A percentile compares a stretch with the other conserved stretches of the same genome.
Conservation (phyloP, 2,113 vertebrate species). For the Cercopithecus mona region DNA sequence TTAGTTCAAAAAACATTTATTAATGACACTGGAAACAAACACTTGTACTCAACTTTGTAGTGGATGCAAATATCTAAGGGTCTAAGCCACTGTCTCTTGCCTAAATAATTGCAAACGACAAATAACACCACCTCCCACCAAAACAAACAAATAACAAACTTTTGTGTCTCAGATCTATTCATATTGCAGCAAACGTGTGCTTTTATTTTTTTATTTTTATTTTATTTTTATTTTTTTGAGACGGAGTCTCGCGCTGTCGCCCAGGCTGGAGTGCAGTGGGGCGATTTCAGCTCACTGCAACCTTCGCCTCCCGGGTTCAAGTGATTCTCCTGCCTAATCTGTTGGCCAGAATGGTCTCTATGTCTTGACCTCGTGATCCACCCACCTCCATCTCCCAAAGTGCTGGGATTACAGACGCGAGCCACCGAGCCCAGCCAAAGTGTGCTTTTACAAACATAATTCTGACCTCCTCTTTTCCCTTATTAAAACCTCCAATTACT, state of each 20-base stretch:
- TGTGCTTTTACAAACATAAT: neutral
- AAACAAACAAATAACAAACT: neutral
- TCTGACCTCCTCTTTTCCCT: neutral
- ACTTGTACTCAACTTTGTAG: neutral
- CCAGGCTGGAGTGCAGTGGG: no score
- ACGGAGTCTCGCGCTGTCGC: no score
- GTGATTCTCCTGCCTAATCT: no score
- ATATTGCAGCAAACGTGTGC: neutral
- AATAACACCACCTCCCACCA: neutral
- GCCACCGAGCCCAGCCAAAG: no score
- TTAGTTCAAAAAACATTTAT: neutral
- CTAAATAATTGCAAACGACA: neutral
- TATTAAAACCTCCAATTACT: neutral
- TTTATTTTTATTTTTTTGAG: neutral
- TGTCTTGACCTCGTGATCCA: no score
- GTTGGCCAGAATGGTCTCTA: no score
- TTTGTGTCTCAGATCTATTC: neutral
- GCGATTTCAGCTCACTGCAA: no score
- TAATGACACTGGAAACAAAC: neutral
- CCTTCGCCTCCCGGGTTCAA: no score
- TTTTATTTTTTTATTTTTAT: no score
- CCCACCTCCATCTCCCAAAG: no score
- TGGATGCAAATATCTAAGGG: neutral
- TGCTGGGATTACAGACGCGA: no score
- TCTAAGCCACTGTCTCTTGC: neutral